Evolutionary conservation across 2,888 invertebrate species (phyloP).

Genomic region (Neuroscelio doddi): DNA sequence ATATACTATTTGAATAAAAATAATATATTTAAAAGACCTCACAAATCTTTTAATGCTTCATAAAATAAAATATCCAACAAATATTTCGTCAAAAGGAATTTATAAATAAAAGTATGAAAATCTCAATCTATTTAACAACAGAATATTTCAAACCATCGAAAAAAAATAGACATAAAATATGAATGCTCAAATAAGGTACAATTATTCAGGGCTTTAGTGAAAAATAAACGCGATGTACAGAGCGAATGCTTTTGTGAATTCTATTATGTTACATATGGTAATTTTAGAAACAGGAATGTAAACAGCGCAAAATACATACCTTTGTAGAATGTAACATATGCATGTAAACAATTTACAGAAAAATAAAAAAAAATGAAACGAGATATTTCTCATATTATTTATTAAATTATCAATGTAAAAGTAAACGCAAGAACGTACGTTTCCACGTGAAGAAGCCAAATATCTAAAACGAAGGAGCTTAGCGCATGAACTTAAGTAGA

Average conservation of each 20-base stretch:
- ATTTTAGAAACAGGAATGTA: no score
- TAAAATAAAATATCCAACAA: no score
- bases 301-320: no score
- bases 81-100: no score
- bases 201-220: no score
- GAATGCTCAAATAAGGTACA: background rate
- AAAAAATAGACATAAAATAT: background rate
- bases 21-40: no score
- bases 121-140: conserved; percentile 77
- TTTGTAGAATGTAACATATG: no score
- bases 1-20: no score
- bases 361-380: background rate
- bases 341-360: background rate
- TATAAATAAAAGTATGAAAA: conserved; percentile 78
- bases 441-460: conserved; percentile 11
- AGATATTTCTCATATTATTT: conserved; percentile 9
- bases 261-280: no score
- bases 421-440: conserved; percentile 7
- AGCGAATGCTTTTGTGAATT: no score
- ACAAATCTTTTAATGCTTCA: no score
- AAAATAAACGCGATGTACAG: no score
- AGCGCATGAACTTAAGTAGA: conserved; percentile 4
- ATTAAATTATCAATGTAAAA: conserved; percentile 16
- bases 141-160: background rate
- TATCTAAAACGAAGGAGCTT: conserved; percentile 7